A percentile compares a stretch with the other conserved stretches of the same genome.
Conservation (phyloP, 2,888 invertebrate genomes). For the Dorcus parallelipipedus region DNA sequence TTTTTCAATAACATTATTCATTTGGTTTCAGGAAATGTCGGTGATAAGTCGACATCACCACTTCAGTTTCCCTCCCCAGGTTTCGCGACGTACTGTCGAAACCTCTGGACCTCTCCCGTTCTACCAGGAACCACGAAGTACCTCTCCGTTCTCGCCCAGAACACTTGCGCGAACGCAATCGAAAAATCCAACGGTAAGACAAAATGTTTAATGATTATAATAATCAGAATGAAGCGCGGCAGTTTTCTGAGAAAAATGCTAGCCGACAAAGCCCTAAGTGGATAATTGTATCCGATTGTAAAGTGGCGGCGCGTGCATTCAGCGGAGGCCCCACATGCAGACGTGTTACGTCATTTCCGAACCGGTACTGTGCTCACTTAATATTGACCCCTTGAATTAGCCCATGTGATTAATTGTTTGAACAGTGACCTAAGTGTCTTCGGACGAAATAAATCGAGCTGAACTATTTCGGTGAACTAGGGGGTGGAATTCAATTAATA, state of each 20-base stretch:
- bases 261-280: constrained; percentile 25
- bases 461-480: no score
- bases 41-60: constrained; percentile 32
- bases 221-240: no score
- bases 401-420: constrained; percentile 18
- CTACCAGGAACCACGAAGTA: constrained; percentile 39
- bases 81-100: constrained; percentile 45
- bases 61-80: constrained; percentile 39
- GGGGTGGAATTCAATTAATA: no score
- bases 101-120: constrained; percentile 44
- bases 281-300: constrained; percentile 32
- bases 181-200: constrained; percentile 20
- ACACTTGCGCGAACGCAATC: constrained; percentile 10
- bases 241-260: neutral
- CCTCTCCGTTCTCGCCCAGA: constrained; percentile 34
- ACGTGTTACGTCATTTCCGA: constrained; percentile 41
- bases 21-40: constrained; percentile 27
- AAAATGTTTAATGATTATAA: neutral
- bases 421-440: constrained; percentile 4
- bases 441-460: no score
- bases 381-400: constrained; percentile 16
- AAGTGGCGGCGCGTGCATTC: constrained; percentile 32
- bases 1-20: neutral
- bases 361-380: constrained; percentile 24
- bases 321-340: constrained; percentile 40